Base-by-base conservation (phyloP, 2,113 vertebrate species). In the Chamaea fasciata region DNA sequence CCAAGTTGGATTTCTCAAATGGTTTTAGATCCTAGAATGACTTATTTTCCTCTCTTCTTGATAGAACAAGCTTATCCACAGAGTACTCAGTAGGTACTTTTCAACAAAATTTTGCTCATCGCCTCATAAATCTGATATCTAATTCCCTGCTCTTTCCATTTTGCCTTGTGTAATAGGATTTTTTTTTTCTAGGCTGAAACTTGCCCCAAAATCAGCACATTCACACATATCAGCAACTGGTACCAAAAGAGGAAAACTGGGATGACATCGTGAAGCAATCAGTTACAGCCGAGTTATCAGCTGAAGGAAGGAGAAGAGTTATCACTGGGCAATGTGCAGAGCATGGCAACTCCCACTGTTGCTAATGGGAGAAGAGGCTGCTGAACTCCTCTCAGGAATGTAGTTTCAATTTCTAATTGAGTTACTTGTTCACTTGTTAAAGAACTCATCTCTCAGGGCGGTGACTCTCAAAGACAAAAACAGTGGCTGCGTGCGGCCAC, bases 371-470 rank as follows among this genome's bases (percentile, higher is more conserved):
- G 64, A 67, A 87, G 67, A 90, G 74, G 64, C 76, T 88, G 30
- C 57, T 39, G 69, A 88, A 62, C 50, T 79, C 35, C 59, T 71
- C 88, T 86, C 76, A 84, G 93, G 75, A 90, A 90, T 60, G 68
- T 64, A 70, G 71, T 28, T 96, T 95, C 92, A 67, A 87, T 94
- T 96, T 96, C 83, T 86, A 74, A 76, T 73, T 83, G 87, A 73
- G 55, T 77, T 84, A 87, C 75, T 94, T 84, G 65, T 90, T 95
- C 86, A 86, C 92, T 95, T 95, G 53, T 89, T 93, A 81, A 79
- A 90, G 56, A 88, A 39, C 53, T 83, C 68, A 64, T 83, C 64
- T 95, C 73, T 88, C 60, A 83, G 68, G 76, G 64, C 64, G 83
- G 79, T 39, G 94, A 53, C 59, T 94, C 88, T 86, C 57, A 70